Evolutionary conservation across 1,140 invertebrate species (phyloP), one percentile per base, ranked within the genome.

Genomic region (Psilanteris sp.): DNA sequence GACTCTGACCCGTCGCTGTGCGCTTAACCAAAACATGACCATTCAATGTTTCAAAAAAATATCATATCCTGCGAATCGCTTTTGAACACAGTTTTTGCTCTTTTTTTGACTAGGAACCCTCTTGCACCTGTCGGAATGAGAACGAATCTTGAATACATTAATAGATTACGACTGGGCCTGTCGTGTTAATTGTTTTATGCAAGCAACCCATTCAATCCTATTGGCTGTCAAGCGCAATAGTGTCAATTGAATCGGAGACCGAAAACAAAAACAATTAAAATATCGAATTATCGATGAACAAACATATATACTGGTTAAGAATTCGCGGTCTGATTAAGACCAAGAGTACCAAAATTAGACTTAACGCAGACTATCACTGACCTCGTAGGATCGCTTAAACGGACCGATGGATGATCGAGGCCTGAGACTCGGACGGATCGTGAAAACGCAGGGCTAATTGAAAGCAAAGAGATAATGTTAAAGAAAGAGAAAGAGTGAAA

Each of bases 361-460:
- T 59, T 77, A 78, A 78, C 77, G 36, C 52, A 74, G 62, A 75
- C 72, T 78, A 79, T 77, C 61, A 81, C 81, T 82, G 61, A 85
- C 79, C 78, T 81, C 80, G 85, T 87, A 86, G 85, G 85, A 83
- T 87, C 83, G 85, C 85, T 87, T 87, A 87, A 79, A 72, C 64
- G 81, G 75, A 79, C 77, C 62, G 81, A 82, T 79, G 77, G 81
- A 83, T 46, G 78, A 81, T 73, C 70, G 71, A 80, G 77, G 67
- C 67, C 74, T 66, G 75, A 79, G 68, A 76, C 66, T 72, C 74
- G 46, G 71, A 80, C 64, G 75, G 78, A 76, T 64, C 71, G 70
- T 55, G 64, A 66, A 46, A 46, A 22, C 57, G 24, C 36, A 41
- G 66, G 39, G 55, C 52, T 48, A 55, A 72, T 43, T 52, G 16